A percentile compares a stretch with the other conserved stretches of the same genome.
Conservation (phyloP, 2,888 invertebrate genomes). For the Pomacea canaliculata region DNA sequence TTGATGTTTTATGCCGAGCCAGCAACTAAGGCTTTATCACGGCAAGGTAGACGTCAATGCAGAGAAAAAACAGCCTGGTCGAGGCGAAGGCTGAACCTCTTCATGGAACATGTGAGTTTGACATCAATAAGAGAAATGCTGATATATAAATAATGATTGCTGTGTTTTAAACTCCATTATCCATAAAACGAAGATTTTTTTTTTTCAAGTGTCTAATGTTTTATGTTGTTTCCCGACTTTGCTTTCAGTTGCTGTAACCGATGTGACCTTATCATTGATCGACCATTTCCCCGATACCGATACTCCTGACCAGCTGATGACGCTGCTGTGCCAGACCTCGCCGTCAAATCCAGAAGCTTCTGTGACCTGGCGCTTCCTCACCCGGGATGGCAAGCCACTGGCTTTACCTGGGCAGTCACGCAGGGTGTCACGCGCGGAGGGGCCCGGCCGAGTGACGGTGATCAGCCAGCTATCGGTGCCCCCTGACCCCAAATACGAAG, state of each 20-base stretch:
- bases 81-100: too few species aligned
- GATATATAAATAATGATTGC: too few species aligned
- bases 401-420: slow-evolving; percentile 14
- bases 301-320: slow-evolving; percentile 17
- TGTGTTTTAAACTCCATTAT: too few species aligned
- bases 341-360: slow-evolving; percentile 12
- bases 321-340: slow-evolving; percentile 15
- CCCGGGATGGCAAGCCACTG: slow-evolving; percentile 11
- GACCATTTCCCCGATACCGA: slow-evolving; percentile 21
- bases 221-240: too few species aligned
- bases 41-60: too few species aligned
- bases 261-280: slow-evolving; percentile 6
- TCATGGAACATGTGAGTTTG: too few species aligned
- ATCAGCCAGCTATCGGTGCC: slow-evolving; percentile 8
- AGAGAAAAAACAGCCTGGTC: too few species aligned
- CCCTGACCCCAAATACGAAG: slow-evolving; percentile 14
- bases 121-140: too few species aligned
- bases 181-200: too few species aligned
- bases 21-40: too few species aligned
- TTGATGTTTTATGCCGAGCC: too few species aligned
- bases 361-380: slow-evolving; percentile 10
- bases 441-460: slow-evolving; percentile 11
- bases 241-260: slow-evolving; percentile 7
- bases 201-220: too few species aligned
- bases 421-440: slow-evolving; percentile 4